Evolutionary conservation across 2,113 vertebrate genomes (phyloP).

Genomic region (Scomber scombrus): DNA sequence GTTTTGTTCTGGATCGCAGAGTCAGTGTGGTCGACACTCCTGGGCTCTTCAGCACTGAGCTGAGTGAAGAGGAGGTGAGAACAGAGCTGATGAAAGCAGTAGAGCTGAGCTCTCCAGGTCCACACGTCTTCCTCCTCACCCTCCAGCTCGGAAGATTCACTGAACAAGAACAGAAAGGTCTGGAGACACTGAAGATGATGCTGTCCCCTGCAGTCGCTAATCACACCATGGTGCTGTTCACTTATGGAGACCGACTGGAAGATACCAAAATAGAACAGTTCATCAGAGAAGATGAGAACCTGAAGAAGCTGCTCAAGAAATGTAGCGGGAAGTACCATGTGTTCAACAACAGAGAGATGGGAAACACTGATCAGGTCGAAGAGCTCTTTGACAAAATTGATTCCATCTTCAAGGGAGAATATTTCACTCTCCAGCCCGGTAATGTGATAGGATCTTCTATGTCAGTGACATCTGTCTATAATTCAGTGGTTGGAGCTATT

Average conservation of each 20-base stretch:
- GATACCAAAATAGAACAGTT: background rate
- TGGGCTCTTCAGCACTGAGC: conserved; percentile 8
- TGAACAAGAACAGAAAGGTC: conserved; percentile 11
- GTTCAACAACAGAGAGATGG: conserved; percentile 19
- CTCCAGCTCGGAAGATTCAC: conserved; percentile 36
- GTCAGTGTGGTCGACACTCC: conserved; percentile 28
- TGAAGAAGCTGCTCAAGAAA: conserved; percentile 4
- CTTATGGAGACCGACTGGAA: conserved; percentile 33
- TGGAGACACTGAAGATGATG: background rate
- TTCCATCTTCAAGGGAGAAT: background rate
- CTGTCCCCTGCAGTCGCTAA: conserved; percentile 8
- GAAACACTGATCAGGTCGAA: conserved; percentile 11
- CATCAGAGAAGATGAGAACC: background rate
- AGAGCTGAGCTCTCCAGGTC: conserved; percentile 17
- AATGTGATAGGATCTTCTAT: too few relatives aligned
- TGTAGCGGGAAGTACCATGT: conserved; percentile 11
- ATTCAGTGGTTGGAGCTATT: too few relatives aligned
- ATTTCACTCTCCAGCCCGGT: too few relatives aligned
- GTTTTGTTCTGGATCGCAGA: background rate
- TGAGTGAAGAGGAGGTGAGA: conserved; percentile 4
- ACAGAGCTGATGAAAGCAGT: background rate
- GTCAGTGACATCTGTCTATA: too few relatives aligned
- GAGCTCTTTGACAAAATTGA: conserved; percentile 19
- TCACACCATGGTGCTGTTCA: conserved; percentile 32
- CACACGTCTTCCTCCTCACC: conserved; percentile 30